phyloP scores from a whole-genome alignment of 2,113 vertebrate species.

The Mellivora capensis region DNA sequence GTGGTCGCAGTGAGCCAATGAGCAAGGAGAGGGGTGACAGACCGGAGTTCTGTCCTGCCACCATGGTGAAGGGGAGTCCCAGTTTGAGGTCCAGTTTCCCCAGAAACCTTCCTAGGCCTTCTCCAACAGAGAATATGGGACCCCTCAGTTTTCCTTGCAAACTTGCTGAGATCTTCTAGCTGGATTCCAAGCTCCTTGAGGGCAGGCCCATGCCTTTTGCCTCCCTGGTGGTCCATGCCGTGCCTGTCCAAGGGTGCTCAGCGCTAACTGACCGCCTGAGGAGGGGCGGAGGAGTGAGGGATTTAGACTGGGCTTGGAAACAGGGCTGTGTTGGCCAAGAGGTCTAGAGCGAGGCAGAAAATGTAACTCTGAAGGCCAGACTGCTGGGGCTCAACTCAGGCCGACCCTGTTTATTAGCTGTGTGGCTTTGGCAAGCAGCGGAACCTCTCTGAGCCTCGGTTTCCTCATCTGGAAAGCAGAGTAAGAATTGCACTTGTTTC shows the following conservation, averaged over 20 bases:
- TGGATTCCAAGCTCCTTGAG: background rate
- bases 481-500: background rate
- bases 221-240: background rate
- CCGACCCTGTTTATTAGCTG: background rate
- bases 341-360: background rate
- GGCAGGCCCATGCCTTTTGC: background rate
- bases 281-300: background rate
- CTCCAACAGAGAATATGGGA: background rate
- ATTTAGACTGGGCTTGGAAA: background rate
- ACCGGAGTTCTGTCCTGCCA: background rate
- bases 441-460: background rate
- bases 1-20: background rate
- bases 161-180: background rate
- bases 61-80: background rate
- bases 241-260: background rate
- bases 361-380: background rate
- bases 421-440: background rate
- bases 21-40: background rate
- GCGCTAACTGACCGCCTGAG: rapidly evolving
- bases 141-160: background rate
- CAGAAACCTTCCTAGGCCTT: background rate
- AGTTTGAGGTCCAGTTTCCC: background rate
- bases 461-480: background rate
- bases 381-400: background rate
- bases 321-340: background rate